A percentile compares a stretch with the other conserved stretches of the same genome.
Evolutionary conservation across 1,140 invertebrate species (phyloP).

Genomic region (Charaxes varanes): DNA sequence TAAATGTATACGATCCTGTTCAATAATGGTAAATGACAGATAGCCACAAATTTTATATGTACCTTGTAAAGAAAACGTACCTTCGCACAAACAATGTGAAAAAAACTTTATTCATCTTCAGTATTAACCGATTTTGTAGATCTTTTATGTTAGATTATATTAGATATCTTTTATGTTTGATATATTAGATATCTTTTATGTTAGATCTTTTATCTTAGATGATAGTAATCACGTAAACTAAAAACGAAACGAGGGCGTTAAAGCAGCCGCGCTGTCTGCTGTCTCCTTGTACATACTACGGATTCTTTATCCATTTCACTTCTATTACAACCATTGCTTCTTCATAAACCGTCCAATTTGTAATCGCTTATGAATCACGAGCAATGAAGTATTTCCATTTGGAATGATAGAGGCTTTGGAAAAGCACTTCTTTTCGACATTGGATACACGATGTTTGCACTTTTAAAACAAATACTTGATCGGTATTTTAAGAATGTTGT

Average conservation of each 20-base stretch:
- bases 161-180: too few species aligned
- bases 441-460: constrained; percentile 11
- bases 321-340: constrained; percentile 17
- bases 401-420: constrained; percentile 10
- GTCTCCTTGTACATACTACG: constrained; percentile 11
- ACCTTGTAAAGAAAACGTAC: too few species aligned
- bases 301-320: constrained; percentile 13
- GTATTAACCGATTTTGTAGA: too few species aligned
- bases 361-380: not conserved
- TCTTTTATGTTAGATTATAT: too few species aligned
- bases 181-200: too few species aligned
- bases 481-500: not conserved
- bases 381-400: constrained; percentile 15
- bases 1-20: too few species aligned
- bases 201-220: too few species aligned
- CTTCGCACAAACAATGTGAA: too few species aligned
- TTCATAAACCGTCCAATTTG: not conserved
- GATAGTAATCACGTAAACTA: too few species aligned
- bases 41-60: too few species aligned
- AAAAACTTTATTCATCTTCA: too few species aligned
- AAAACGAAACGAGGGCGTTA: constrained; percentile 6
- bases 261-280: constrained; percentile 32
- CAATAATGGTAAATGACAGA: too few species aligned
- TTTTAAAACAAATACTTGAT: constrained; percentile 17
- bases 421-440: constrained; percentile 3